Conservation (phyloP, 2,113 vertebrate species). For the Diadophis punctatus region DNA sequence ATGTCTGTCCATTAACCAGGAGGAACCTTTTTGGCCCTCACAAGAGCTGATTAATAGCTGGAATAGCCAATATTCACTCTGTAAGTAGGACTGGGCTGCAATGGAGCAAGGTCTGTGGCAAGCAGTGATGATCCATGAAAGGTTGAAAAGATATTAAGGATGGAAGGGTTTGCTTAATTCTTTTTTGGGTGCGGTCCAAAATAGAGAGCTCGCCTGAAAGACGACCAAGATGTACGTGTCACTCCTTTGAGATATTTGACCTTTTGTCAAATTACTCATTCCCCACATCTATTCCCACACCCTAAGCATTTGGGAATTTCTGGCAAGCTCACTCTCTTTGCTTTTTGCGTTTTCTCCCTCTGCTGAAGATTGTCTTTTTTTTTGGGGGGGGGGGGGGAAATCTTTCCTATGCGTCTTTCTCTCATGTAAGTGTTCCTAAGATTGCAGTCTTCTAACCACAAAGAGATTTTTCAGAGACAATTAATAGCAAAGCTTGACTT, state of each 20-base stretch:
- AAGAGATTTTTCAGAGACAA: not conserved
- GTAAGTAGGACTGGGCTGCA: not conserved
- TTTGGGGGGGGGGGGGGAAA: too few species aligned
- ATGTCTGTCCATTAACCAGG: not conserved
- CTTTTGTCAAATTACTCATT: not conserved
- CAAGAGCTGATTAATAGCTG: not conserved
- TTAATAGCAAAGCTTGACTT: not conserved
- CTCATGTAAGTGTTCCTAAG: not conserved
- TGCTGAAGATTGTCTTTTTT: not conserved
- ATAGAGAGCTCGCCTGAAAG: not conserved
- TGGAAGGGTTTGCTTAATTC: not conserved
- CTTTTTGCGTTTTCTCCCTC: not conserved
- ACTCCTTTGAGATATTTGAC: not conserved
- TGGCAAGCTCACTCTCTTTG: not conserved
- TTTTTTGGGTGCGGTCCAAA: not conserved
- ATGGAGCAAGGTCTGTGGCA: not conserved
- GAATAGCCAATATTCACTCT: not conserved
- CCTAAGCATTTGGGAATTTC: not conserved
- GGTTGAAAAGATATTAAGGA: fast-evolving
- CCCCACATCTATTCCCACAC: not conserved
- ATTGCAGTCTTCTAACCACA: not conserved
- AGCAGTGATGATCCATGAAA: not conserved
- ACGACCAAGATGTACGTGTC: fast-evolving
- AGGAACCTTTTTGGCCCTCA: not conserved
- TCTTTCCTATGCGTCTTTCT: not conserved